These are phyloP conservation scores for Drosophila longiperda DNA, from an alignment of 2,888 invertebrate species.

Conservation along the genomic window DNA sequence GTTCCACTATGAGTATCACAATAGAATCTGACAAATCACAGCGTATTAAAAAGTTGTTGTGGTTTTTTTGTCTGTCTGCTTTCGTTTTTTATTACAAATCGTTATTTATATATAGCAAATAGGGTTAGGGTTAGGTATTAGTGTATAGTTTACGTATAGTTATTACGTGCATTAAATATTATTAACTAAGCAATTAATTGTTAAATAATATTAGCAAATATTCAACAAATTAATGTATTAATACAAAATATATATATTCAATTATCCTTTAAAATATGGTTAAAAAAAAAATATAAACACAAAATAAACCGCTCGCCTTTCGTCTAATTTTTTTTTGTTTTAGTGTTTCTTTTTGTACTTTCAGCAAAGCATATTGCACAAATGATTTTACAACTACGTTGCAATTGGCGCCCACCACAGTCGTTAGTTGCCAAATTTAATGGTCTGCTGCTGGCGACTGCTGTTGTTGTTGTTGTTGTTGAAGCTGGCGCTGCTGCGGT, in stretches of 20 bases:
- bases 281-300: constrained; percentile 36
- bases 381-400: constrained; percentile 25
- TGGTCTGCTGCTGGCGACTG: constrained; percentile 74
- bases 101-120: constrained; percentile 35
- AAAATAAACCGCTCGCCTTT: constrained; percentile 22
- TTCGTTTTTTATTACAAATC: constrained; percentile 58
- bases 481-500: constrained; percentile 53
- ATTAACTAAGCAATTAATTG: constrained; percentile 44
- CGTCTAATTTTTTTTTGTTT: constrained; percentile 9
- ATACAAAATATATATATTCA: neutral
- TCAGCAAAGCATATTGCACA: constrained; percentile 53
- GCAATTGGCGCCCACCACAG: neutral
- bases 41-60: constrained; percentile 61
- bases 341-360: constrained; percentile 39
- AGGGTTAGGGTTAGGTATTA: constrained; percentile 4
- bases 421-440: constrained; percentile 83
- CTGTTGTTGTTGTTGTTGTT: constrained; percentile 51
- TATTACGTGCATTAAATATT: constrained; percentile 45
- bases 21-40: constrained; percentile 61
- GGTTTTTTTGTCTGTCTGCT: constrained; percentile 44
- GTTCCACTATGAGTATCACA: neutral
- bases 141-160: constrained; percentile 24
- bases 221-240: constrained; percentile 57
- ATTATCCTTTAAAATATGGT: constrained; percentile 9
- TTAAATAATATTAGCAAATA: constrained; percentile 69